Evolutionary conservation across 2,797 vertebrate genomes (phyloP).

Genomic region (Hippopotamyrus pictus): DNA sequence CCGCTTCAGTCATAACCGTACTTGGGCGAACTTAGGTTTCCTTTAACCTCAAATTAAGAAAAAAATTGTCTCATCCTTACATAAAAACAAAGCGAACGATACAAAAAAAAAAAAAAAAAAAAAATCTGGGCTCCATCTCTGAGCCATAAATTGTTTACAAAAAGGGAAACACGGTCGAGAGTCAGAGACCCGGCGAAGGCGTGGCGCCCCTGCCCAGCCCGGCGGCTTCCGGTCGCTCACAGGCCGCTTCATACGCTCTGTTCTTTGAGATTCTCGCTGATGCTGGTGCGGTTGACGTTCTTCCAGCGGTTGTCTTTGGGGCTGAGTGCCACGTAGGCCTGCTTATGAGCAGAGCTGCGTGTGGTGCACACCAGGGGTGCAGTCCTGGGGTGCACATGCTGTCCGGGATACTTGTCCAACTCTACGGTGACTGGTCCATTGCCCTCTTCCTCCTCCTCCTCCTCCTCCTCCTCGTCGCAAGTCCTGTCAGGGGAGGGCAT

Average conservation of each 20-base stretch:
- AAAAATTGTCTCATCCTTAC: conserved; percentile 52
- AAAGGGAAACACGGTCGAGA: conserved; percentile 27
- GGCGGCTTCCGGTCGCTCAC: background rate
- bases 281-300: conserved; percentile 66
- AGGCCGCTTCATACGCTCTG: conserved; percentile 63
- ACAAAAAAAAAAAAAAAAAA: conserved; percentile 41
- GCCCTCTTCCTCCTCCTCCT: conserved; percentile 57
- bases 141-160: conserved; percentile 43
- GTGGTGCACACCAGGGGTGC: conserved; percentile 67
- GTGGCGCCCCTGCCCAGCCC: too few species aligned
- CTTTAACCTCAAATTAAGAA: conserved; percentile 37
- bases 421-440: conserved; percentile 32
- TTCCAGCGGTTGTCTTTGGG: conserved; percentile 93
- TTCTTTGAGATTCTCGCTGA: conserved; percentile 73
- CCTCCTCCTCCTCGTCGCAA: conserved; percentile 61
- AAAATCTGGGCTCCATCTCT: conserved; percentile 39
- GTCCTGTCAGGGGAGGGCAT: conserved; percentile 77
- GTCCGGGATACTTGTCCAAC: conserved; percentile 71
- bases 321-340: conserved; percentile 69
- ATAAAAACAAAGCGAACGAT: conserved; percentile 50
- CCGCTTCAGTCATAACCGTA: background rate
- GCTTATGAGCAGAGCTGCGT: conserved; percentile 74
- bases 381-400: conserved; percentile 71
- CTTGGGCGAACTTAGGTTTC: conserved; percentile 36
- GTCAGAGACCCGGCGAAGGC: background rate